Conservation (phyloP, 1,140 invertebrate genomes). For the Ridgeia piscesae region DNA sequence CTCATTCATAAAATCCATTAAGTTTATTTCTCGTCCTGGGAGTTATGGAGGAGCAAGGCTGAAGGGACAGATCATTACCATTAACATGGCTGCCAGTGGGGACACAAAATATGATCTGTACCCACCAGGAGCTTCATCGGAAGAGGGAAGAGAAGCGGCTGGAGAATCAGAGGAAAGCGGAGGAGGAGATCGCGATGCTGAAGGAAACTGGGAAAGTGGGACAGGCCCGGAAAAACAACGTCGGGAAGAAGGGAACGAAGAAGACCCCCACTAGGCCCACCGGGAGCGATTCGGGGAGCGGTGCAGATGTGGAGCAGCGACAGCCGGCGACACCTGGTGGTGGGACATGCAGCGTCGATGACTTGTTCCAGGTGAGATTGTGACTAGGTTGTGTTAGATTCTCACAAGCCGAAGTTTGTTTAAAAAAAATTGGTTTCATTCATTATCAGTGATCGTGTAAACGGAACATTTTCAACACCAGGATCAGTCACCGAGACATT, state of each 20-base stretch:
- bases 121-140: slow-evolving; percentile 48
- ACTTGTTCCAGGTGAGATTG: background rate
- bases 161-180: slow-evolving; percentile 49
- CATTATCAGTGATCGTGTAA: too few relatives aligned
- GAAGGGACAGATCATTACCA: background rate
- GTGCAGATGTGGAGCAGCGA: background rate
- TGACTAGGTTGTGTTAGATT: too few relatives aligned
- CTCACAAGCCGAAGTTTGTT: too few relatives aligned
- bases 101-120: background rate
- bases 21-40: background rate
- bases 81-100: background rate
- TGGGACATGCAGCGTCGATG: background rate
- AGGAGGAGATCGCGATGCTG: slow-evolving; percentile 47
- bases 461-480: too few relatives aligned
- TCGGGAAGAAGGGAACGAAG: background rate
- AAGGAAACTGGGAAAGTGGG: slow-evolving; percentile 50
- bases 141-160: slow-evolving; percentile 49
- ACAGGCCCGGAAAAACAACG: slow-evolving; percentile 12
- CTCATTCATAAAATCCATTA: background rate
- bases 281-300: slow-evolving; percentile 4
- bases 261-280: background rate
- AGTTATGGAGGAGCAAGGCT: background rate
- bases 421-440: too few relatives aligned
- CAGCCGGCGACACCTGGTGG: slow-evolving; percentile 9
- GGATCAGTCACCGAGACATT: too few relatives aligned